Evolutionary conservation across 2,113 vertebrate genomes (phyloP).

Genomic region (Malurus alboscapulatus): DNA sequence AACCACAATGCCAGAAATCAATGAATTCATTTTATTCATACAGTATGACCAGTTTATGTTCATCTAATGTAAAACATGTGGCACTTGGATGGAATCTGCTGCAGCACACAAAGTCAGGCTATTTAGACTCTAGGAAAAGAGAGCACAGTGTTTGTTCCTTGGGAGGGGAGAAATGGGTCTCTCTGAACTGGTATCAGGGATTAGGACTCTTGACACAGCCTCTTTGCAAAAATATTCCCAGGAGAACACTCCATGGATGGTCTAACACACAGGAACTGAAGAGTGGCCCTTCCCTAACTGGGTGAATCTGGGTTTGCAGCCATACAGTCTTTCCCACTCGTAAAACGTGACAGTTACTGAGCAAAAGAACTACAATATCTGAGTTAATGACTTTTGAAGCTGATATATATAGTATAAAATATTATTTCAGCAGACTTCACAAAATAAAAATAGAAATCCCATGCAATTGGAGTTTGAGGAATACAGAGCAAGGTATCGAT

Average conservation of each 20-base stretch:
- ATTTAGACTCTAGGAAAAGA: background rate
- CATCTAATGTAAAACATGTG: constrained; percentile 58
- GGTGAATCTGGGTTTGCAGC: background rate
- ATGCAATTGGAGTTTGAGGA: background rate
- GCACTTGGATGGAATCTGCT: background rate
- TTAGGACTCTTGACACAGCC: background rate
- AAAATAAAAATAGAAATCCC: background rate
- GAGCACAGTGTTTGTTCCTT: background rate
- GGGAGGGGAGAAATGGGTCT: background rate
- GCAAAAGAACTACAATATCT: background rate
- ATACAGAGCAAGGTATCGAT: background rate
- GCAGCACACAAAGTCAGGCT: background rate
- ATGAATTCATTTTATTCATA: constrained; percentile 42
- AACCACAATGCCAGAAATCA: constrained; percentile 53
- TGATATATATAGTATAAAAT: background rate
- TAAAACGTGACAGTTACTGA: background rate
- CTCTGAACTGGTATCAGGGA: rapidly evolving
- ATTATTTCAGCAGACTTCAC: background rate
- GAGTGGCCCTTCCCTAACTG: background rate
- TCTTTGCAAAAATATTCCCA: background rate
- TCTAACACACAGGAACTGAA: rapidly evolving
- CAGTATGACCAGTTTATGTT: constrained; percentile 59
- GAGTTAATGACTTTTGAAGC: background rate
- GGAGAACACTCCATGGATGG: background rate
- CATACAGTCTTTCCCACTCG: background rate